These are phyloP conservation scores for Allacma fusca DNA, from an alignment of 2,888 invertebrate genomes.

Conservation along the genomic window DNA sequence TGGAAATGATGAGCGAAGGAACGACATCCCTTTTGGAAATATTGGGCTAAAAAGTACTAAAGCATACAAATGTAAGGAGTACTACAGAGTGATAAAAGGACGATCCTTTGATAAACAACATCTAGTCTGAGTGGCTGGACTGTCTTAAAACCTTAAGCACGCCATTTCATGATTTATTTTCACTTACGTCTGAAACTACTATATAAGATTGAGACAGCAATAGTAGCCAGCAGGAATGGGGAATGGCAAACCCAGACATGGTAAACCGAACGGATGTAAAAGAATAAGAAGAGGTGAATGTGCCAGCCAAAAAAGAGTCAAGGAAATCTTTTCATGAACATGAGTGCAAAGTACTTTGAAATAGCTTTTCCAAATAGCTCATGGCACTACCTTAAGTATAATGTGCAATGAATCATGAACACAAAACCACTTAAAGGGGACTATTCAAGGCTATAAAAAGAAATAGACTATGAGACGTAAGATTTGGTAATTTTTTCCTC, in stretches of 20 bases:
- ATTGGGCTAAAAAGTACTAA: too few relatives aligned
- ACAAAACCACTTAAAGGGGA: not conserved
- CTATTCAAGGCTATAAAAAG: slow-evolving; percentile 6
- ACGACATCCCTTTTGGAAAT: too few relatives aligned
- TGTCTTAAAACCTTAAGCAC: too few relatives aligned
- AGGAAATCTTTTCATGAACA: slow-evolving; percentile 44
- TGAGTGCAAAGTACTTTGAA: slow-evolving; percentile 45
- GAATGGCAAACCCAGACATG: not conserved
- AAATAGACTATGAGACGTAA: slow-evolving; percentile 17
- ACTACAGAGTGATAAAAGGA: too few relatives aligned
- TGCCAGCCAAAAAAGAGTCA: slow-evolving; percentile 41
- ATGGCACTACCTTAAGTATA: not conserved
- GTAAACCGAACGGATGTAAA: slow-evolving; percentile 3
- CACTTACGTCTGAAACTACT: too few relatives aligned
- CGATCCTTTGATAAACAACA: too few relatives aligned
- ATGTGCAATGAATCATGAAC: slow-evolving; percentile 40
- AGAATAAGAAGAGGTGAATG: slow-evolving; percentile 41
- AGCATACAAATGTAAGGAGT: too few relatives aligned
- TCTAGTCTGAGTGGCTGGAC: too few relatives aligned
- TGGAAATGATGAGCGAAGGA: too few relatives aligned
- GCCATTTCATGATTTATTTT: too few relatives aligned
- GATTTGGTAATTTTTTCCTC: not conserved
- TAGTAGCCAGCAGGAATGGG: not conserved
- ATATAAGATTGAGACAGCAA: too few relatives aligned
- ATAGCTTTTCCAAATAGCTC: not conserved